Evolutionary conservation across 2,113 vertebrate genomes (phyloP), one percentile per base, ranked within the genome.

Genomic region (Aegotheles bennettii): DNA sequence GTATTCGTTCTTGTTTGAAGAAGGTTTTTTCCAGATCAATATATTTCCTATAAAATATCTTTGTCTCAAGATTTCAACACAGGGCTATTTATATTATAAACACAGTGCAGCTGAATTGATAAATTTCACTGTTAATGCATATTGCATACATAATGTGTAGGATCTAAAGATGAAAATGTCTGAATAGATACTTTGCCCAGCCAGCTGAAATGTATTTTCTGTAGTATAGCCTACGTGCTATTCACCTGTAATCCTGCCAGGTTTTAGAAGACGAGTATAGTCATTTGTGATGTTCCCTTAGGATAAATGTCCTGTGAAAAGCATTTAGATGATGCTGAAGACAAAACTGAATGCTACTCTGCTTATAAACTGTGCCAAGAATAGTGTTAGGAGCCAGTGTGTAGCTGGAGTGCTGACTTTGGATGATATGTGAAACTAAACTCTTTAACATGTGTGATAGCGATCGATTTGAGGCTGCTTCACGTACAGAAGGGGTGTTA

Each of bases 351-450:
- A 14, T 36, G 54, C 25, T 50, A 12, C 10, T 71, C 4, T 61
- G 36, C 20, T 87, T 80, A 16, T 42, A 59, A 83, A 42, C 18
- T 43, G 29, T n/a, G 50, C 33, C 78, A 54, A 56, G 45, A 70
- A 36, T 13, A 51, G 54, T 38, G 28, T 69, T 50, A 75, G 78
- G 43, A 79, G 43, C 65, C 40, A 36, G 14, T 18, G 48, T 67
- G 61, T 54, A 90, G 42, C 75, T 94, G 71, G 54, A 94, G 59
- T 67, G 24, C 82, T 96, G 90, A 74, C 51, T 93, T 83, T 59
- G 79, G 50, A 16, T 70, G 75, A 74, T 76, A 76, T 0, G 31
- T 61, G 63, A 61, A 94, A 74, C 63, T 16, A 35, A 87, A 93
- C 16, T 50, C 84, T 78, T 67, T 38, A 65, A 89, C 48, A 36